Evolutionary conservation across 2,797 vertebrate species (phyloP).

Genomic region (Acanthurus leucopareius): DNA sequence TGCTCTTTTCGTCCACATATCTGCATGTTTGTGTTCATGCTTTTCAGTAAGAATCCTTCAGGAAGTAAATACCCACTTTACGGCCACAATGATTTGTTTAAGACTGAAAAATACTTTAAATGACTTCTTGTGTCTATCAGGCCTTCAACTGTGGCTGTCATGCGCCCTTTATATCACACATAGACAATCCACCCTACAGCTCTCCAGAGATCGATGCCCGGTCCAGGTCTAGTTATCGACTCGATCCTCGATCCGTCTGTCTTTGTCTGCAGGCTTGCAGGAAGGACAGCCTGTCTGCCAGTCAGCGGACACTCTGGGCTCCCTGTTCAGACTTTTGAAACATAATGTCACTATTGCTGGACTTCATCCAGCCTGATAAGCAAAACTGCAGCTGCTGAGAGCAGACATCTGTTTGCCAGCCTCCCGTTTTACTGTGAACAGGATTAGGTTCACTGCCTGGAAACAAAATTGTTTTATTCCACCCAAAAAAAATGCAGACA

Average conservation of each 20-base stretch:
- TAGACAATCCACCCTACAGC: conserved; percentile 43
- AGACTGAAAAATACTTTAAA: conserved; percentile 51
- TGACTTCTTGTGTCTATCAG: conserved; percentile 45
- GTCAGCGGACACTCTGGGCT: conserved; percentile 34
- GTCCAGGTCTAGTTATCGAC: conserved; percentile 49
- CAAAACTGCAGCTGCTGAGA: conserved; percentile 63
- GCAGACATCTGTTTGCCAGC: conserved; percentile 69
- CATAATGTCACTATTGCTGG: conserved; percentile 63
- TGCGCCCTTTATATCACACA: conserved; percentile 54
- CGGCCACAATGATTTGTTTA: conserved; percentile 35
- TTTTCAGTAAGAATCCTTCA: conserved; percentile 9
- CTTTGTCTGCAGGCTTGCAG: conserved; percentile 44
- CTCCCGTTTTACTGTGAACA: conserved; percentile 52
- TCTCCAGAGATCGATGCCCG: conserved; percentile 49
- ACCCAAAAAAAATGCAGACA: conserved; percentile 46
- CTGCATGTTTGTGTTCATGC: conserved; percentile 14
- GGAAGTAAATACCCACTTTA: conserved; percentile 30
- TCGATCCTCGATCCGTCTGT: conserved; percentile 25
- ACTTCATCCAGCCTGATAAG: conserved; percentile 68
- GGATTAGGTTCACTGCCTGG: conserved; percentile 62
- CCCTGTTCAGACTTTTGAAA: conserved; percentile 56
- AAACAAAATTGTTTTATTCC: conserved; percentile 54
- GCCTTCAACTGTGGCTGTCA: conserved; percentile 7
- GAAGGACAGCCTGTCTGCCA: conserved; percentile 42
- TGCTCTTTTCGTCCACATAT: not conserved